Base-by-base conservation (phyloP, 2,797 vertebrate genomes). In the Peromyscus melanophrys region DNA sequence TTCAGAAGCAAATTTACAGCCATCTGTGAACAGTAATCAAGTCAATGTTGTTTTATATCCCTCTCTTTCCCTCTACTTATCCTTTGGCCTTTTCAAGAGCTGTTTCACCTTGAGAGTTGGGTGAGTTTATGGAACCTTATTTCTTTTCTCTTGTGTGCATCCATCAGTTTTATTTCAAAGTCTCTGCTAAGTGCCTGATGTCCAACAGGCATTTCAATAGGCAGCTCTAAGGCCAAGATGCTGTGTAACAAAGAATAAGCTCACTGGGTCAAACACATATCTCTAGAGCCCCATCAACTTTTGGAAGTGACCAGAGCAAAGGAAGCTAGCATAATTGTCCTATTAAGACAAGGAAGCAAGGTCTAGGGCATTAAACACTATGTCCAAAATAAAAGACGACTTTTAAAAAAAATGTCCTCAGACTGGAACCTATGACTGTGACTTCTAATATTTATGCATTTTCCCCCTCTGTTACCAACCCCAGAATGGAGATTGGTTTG, bases 1-100 rank as follows among this genome's bases (percentile, higher is more conserved):
- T 78, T 89, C 34, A n/a, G 67, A 94, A 78, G 69, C 27, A 92
- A 86, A 67, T 82, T 90, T 76, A 52, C 13, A 92, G 29, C 2
- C 21, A 49, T 6, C n/a, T 46, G 4, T 88, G 40, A 37, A 52
- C 95, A 88, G 84, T 55, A 63, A 14, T 21, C 25, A 63, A 3
- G 52, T 11, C 76, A 46, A 34, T 76, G 52, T 61, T 21, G 71
- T 91, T 85, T 91, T 23, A 49, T 46, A 13, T 0, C 3, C 2
- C 27, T 46, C 0, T 13, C 3, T 2, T 34, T 61, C 67, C 13
- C 6, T 67, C 6, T 52, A 34, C n/a, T 31, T 29, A 17, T 65
- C 25, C 6, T 82, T 96, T 52, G 89, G 21, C 21, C 6, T 92
- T 86, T 7, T 93, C 16, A 43, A 46, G 23, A 69, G 34, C 19